Conservation (phyloP, 2,113 vertebrate species). For the Argyrosomus japonicus region DNA sequence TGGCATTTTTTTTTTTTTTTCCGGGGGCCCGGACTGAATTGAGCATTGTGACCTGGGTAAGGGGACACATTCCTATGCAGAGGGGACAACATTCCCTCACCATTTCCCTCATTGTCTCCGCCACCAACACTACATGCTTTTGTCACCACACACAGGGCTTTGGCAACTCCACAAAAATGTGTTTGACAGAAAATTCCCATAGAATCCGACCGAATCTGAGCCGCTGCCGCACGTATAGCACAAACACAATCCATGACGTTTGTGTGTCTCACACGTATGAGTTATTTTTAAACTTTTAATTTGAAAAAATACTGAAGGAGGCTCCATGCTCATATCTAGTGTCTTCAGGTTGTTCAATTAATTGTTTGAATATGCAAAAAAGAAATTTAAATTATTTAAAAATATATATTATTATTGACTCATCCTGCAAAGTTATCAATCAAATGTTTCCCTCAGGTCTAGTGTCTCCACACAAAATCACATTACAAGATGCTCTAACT, state of each 20-base stretch:
- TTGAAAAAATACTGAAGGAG: neutral
- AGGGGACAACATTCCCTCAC: constrained; percentile 61
- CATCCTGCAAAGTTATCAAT: neutral
- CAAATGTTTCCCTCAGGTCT: too few species aligned
- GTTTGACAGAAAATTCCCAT: constrained; percentile 44
- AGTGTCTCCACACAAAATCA: too few species aligned
- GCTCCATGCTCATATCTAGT: neutral
- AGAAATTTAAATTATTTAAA: too few species aligned
- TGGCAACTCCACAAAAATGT: constrained; percentile 59
- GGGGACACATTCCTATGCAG: constrained; percentile 72
- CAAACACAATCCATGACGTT: neutral
- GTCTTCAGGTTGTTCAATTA: neutral
- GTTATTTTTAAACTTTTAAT: neutral
- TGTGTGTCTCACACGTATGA: neutral
- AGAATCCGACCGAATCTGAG: neutral
- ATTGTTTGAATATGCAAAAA: neutral
- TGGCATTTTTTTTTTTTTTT: constrained; percentile 43
- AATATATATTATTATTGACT: neutral
- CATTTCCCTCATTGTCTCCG: constrained; percentile 59
- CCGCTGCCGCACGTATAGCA: neutral
- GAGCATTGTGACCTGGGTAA: constrained; percentile 66
- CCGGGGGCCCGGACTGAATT: constrained; percentile 55
- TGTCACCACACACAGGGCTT: constrained; percentile 59
- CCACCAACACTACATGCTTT: constrained; percentile 40
- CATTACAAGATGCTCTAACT: too few species aligned